phyloP scores from a whole-genome alignment of 2,113 vertebrate species.

The Fregata magnificens region DNA sequence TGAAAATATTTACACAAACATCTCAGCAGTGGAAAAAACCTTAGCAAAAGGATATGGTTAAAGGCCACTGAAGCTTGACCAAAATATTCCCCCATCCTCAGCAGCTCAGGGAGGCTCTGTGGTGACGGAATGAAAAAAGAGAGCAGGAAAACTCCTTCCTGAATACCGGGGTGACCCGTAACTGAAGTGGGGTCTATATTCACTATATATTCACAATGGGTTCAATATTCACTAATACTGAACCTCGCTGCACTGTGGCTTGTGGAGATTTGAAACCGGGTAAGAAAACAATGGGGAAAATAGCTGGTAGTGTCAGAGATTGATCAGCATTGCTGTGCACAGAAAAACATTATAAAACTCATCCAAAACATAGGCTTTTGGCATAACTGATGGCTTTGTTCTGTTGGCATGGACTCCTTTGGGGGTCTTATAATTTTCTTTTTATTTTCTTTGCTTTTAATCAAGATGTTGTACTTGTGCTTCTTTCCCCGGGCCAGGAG shows the following conservation, averaged over 20 bases:
- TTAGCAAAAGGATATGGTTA: not conserved
- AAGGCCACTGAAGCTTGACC: not conserved
- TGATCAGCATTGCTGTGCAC: not conserved
- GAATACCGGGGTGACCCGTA: accelerated
- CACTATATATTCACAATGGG: not conserved
- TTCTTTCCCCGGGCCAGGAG: not conserved
- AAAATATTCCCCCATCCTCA: accelerated
- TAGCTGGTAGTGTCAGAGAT: accelerated
- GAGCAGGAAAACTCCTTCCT: not conserved
- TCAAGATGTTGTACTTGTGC: accelerated
- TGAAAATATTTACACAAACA: not conserved
- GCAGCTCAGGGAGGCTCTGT: not conserved
- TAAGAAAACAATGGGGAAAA: not conserved
- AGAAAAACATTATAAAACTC: not conserved
- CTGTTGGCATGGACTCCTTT: accelerated
- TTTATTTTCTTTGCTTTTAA: not conserved
- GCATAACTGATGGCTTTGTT: not conserved
- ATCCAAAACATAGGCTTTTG: not conserved
- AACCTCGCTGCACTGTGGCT: not conserved
- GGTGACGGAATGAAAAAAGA: not conserved
- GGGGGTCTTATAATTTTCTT: not conserved
- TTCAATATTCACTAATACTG: not conserved
- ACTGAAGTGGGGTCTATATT: not conserved
- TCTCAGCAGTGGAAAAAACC: not conserved
- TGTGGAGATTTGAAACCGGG: not conserved